Evolutionary conservation across 2,113 vertebrate species (phyloP).

Genomic region (Lonchura striata): DNA sequence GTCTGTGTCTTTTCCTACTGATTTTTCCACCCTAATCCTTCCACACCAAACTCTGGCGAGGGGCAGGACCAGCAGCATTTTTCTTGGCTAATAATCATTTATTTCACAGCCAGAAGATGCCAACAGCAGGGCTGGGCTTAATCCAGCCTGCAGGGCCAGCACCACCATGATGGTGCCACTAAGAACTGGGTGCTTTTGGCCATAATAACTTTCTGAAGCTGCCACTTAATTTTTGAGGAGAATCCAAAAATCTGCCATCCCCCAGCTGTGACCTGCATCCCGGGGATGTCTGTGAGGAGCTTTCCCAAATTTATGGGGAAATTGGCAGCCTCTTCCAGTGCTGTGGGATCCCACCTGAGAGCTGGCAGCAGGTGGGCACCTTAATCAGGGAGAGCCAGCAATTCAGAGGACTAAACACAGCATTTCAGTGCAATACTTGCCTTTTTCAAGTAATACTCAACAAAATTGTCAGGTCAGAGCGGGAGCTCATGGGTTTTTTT

Average conservation of each 20-base stretch:
- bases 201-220: not conserved
- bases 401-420: not conserved
- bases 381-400: not conserved
- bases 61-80: not conserved
- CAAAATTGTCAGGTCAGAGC: not conserved
- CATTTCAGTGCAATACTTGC: not conserved
- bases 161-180: fast-evolving
- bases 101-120: not conserved
- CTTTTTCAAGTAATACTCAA: not conserved
- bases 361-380: fast-evolving
- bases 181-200: not conserved
- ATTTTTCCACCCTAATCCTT: not conserved
- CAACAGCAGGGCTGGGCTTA: not conserved
- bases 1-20: not conserved
- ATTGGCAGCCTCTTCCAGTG: not conserved
- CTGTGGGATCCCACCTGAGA: not conserved
- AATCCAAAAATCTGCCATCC: fast-evolving
- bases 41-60: not conserved
- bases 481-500: not conserved
- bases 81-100: fast-evolving
- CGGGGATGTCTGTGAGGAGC: not conserved
- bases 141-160: not conserved
- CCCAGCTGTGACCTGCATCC: not conserved
- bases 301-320: not conserved
- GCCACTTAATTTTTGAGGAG: not conserved